Conservation (phyloP, 2,797 vertebrate species). For the Hydrocynus forskahlii region DNA sequence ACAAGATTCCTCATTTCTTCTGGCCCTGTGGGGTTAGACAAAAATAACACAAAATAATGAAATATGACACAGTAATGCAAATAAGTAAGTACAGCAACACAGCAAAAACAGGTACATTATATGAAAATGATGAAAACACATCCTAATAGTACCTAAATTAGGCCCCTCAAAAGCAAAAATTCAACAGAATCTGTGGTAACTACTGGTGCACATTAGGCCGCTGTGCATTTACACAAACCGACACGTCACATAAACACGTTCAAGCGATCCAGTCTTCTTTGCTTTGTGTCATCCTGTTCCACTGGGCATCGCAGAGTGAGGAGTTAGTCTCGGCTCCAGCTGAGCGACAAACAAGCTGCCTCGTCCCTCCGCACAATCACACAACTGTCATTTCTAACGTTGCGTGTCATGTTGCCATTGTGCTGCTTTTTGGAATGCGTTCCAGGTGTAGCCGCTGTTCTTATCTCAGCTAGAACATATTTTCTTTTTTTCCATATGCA, state of each 20-base stretch:
- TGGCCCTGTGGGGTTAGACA: background rate
- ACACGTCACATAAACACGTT: conserved; percentile 15
- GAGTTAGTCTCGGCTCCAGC: conserved; percentile 48
- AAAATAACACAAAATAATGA: background rate
- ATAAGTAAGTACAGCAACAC: background rate
- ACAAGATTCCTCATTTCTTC: no score
- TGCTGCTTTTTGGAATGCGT: conserved; percentile 45
- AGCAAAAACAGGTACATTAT: background rate
- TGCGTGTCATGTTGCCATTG: conserved; percentile 48
- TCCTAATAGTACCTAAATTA: background rate
- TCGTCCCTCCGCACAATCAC: conserved; percentile 44
- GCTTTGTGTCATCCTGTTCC: conserved; percentile 10
- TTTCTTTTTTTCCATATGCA: conserved; percentile 59
- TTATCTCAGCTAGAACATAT: conserved; percentile 56
- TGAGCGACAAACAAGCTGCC: conserved; percentile 44
- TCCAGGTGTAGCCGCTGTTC: conserved; percentile 43
- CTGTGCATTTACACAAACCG: conserved; percentile 21
- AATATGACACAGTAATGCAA: background rate
- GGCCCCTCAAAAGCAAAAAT: background rate
- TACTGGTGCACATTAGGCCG: background rate
- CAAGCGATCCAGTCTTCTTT: conserved; percentile 27
- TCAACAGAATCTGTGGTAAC: background rate
- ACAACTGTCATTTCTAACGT: conserved; percentile 42
- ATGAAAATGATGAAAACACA: background rate
- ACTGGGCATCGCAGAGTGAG: conserved; percentile 17